A percentile compares a stretch with the other conserved stretches of the same genome.
Evolutionary conservation across 1,140 invertebrate species (phyloP).

Genomic region (Leptopilina boulardi): DNA sequence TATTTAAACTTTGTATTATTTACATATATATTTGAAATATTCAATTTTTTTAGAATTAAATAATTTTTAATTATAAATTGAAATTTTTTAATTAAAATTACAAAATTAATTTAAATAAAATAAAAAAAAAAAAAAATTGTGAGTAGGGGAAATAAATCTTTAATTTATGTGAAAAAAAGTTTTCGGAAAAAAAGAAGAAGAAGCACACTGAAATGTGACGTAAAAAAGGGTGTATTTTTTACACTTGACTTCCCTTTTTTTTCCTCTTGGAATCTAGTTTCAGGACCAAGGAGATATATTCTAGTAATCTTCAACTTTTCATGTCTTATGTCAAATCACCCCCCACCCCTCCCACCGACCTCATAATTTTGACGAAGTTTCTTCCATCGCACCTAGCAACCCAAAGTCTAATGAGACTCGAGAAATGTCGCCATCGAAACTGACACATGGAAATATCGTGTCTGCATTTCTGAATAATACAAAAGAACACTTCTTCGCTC

Average conservation of each 20-base stretch:
- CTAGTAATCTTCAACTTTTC: constrained; percentile 73
- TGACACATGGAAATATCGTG: constrained; percentile 50
- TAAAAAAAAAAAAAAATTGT: not conserved
- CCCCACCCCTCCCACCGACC: constrained; percentile 1
- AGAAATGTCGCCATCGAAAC: constrained; percentile 59
- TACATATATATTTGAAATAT: no score
- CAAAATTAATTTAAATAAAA: no score
- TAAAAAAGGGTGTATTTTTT: constrained; percentile 42
- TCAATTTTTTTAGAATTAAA: no score
- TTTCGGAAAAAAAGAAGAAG: not conserved
- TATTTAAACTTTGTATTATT: no score
- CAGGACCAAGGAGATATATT: constrained; percentile 48
- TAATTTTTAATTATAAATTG: no score
- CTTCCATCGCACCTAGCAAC: constrained; percentile 43
- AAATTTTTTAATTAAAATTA: no score
- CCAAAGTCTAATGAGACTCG: constrained; percentile 68
- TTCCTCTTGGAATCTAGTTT: constrained; percentile 49
- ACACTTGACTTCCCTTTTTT: constrained; percentile 41
- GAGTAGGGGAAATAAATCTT: not conserved
- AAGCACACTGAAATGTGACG: constrained; percentile 39
- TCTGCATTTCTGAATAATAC: constrained; percentile 52
- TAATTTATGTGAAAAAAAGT: not conserved
- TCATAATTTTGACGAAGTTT: constrained; percentile 57
- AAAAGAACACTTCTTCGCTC: constrained; percentile 39
- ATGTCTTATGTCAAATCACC: constrained; percentile 67